phyloP scores from a whole-genome alignment of 2,113 vertebrate species.

The Triplophysa rosa region DNA sequence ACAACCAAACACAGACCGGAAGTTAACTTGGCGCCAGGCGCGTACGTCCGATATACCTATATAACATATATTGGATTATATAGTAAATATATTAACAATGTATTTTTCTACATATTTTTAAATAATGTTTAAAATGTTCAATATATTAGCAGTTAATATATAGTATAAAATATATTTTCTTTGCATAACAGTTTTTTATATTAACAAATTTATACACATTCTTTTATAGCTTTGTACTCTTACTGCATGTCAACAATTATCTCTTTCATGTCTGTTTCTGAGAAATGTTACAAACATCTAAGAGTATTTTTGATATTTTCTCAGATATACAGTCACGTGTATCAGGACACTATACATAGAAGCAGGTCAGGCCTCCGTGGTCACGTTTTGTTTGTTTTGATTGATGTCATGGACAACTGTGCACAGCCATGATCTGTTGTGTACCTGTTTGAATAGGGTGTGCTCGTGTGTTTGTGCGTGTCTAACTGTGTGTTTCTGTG shows the following conservation, averaged over 20 bases:
- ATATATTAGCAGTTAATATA: too few species aligned
- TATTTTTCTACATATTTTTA: too few species aligned
- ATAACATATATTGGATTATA: too few species aligned
- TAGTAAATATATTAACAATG: neutral
- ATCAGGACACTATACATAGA: neutral
- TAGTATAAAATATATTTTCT: too few species aligned
- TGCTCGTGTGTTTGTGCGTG: slow-evolving; percentile 22
- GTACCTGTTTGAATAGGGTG: slow-evolving; percentile 10
- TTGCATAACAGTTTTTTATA: too few species aligned
- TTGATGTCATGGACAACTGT: slow-evolving; percentile 2
- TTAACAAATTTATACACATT: too few species aligned
- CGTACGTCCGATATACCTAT: too few species aligned
- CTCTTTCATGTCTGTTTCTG: too few species aligned
- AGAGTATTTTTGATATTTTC: neutral
- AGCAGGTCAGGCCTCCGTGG: neutral
- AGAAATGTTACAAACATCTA: neutral
- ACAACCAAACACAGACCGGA: too few species aligned
- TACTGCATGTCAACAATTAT: neutral
- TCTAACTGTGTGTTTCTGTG: slow-evolving; percentile 24
- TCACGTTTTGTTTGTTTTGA: slow-evolving; percentile 21
- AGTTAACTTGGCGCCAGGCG: too few species aligned
- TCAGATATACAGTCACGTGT: neutral
- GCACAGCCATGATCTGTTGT: slow-evolving; percentile 34
- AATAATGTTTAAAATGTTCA: too few species aligned
- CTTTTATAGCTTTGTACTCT: neutral